These are phyloP conservation scores for Steinernema khuongi DNA, from an alignment of 1,140 invertebrate genomes.

Conservation along the genomic window DNA sequence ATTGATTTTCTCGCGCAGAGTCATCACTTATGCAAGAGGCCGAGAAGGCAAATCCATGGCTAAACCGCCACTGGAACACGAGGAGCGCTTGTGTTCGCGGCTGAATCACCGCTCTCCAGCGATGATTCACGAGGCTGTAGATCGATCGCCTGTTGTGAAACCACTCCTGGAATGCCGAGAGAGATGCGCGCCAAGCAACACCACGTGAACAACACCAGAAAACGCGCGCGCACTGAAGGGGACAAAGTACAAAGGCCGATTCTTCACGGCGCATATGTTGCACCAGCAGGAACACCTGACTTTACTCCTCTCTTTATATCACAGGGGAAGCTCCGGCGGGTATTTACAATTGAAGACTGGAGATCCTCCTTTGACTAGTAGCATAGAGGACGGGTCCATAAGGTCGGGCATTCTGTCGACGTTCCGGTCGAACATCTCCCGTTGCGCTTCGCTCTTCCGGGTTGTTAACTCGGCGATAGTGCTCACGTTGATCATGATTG, in stretches of 20 bases:
- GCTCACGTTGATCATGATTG: neutral
- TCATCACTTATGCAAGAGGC: slow-evolving; percentile 4
- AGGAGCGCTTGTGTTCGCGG: neutral
- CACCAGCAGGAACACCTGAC: neutral
- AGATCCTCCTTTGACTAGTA: neutral
- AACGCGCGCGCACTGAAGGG: neutral
- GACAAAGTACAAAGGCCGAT: slow-evolving; percentile 13
- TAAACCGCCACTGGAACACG: neutral
- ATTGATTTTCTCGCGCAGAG: slow-evolving; percentile 12
- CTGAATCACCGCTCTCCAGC: neutral
- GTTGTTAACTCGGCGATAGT: neutral
- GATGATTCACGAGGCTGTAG: neutral
- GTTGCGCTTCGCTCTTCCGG: neutral
- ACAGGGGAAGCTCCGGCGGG: neutral
- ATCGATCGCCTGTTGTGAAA: neutral
- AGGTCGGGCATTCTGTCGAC: slow-evolving; percentile 2
- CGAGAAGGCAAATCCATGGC: neutral
- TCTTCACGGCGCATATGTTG: neutral
- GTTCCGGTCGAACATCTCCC: neutral
- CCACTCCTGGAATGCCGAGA: neutral
- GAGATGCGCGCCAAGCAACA: neutral
- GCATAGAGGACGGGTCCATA: neutral
- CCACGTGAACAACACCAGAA: neutral
- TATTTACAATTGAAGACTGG: neutral
- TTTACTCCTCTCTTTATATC: neutral